Evolutionary conservation across 2,888 invertebrate genomes (phyloP).

Genomic region (Corbicula japonica): DNA sequence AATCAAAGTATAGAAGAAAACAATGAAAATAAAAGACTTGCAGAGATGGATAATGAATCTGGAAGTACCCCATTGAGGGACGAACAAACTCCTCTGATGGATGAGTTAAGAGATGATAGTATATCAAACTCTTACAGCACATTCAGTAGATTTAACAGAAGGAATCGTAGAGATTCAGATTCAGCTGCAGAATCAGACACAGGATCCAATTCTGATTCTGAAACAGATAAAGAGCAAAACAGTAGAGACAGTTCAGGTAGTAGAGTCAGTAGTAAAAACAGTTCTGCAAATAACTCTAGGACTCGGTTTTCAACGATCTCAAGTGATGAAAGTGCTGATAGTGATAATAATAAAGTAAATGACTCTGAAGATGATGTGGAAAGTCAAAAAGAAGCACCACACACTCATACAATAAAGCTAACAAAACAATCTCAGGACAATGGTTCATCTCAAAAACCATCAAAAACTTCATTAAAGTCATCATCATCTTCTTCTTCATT

Average conservation of each 20-base stretch:
- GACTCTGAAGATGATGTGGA: not conserved
- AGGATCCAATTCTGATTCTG: conserved; percentile 31
- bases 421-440: conserved; percentile 9
- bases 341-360: conserved; percentile 3
- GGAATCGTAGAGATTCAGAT: conserved; percentile 43
- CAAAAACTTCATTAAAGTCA: conserved; percentile 30
- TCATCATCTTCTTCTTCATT: conserved; percentile 50
- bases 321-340: conserved; percentile 6
- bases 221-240: conserved; percentile 4
- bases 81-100: conserved; percentile 15
- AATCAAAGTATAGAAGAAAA: too few species aligned
- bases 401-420: conserved; percentile 12
- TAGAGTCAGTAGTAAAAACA: conserved; percentile 14
- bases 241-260: conserved; percentile 17
- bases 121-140: conserved; percentile 56
- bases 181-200: conserved; percentile 42
- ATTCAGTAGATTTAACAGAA: conserved; percentile 64
- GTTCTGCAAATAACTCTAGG: not conserved
- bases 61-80: conserved; percentile 30
- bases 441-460: not conserved
- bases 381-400: not conserved
- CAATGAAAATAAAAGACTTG: too few species aligned
- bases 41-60: too few species aligned
- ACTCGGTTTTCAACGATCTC: not conserved
- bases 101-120: conserved; percentile 55